A percentile compares a stretch with the other conserved stretches of the same genome.
phyloP scores from a whole-genome alignment of 2,797 vertebrate species.

The Enteromius fasciolatus region DNA sequence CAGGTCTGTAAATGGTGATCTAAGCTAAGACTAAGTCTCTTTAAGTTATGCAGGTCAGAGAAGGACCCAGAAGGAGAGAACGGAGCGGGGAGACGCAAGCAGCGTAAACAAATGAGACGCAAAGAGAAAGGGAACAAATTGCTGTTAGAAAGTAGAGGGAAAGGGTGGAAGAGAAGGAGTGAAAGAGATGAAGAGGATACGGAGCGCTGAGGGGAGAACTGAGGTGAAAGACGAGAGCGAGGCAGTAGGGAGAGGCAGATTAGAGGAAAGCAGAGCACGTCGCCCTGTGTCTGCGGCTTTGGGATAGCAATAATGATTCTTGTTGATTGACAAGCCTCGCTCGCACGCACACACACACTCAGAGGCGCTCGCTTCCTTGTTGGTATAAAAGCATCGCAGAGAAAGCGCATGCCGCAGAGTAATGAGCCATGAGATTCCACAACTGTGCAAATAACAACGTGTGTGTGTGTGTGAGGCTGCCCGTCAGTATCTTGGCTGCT shows the following conservation, averaged over 20 bases:
- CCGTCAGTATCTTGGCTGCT: conserved; percentile 53
- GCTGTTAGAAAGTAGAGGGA: conserved; percentile 18
- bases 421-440: conserved; percentile 63
- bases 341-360: not conserved
- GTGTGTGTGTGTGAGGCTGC: conserved; percentile 39
- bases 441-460: conserved; percentile 46
- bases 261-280: conserved; percentile 46
- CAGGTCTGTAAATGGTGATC: conserved; percentile 4
- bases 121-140: conserved; percentile 2
- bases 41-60: conserved; percentile 37
- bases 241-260: conserved; percentile 44
- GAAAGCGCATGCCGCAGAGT: conserved; percentile 61
- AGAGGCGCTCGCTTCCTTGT: conserved; percentile 47
- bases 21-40: conserved; percentile 13
- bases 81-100: conserved; percentile 26
- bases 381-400: conserved; percentile 47
- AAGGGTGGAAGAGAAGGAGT: conserved; percentile 32
- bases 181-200: conserved; percentile 51
- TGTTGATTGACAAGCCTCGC: conserved; percentile 60
- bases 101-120: conserved; percentile 8
- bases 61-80: conserved; percentile 20
- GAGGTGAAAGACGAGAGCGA: conserved; percentile 47
- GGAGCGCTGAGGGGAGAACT: conserved; percentile 32
- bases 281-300: conserved; percentile 43
- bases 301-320: conserved; percentile 60